phyloP scores from a whole-genome alignment of 1,140 invertebrate genomes.

The Lethrus apterus region DNA sequence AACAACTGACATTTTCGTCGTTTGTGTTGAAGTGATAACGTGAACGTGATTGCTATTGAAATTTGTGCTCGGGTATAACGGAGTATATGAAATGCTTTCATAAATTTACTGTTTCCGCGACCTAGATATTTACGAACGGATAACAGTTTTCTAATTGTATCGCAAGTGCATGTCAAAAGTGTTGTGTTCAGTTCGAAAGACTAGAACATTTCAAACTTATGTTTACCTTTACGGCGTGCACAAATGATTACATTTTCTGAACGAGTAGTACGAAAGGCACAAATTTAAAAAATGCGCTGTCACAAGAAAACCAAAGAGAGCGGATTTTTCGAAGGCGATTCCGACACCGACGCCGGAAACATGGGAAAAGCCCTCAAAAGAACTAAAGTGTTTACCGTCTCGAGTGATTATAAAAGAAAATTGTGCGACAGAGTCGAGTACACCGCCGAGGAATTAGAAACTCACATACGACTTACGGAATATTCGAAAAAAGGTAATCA shows the following conservation, averaged over 20 bases:
- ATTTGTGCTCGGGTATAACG: slow-evolving; percentile 1
- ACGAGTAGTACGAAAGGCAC: slow-evolving; percentile 5
- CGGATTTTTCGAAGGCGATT: slow-evolving; percentile 41
- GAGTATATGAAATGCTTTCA: no score
- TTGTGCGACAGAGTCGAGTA: slow-evolving; percentile 26
- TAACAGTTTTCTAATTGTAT: slow-evolving; percentile 9
- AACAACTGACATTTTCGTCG: no score
- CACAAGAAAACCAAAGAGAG: slow-evolving; percentile 43
- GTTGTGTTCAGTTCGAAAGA: slow-evolving; percentile 6
- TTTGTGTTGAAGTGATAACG: no score
- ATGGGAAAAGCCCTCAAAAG: slow-evolving; percentile 40
- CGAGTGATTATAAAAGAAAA: slow-evolving; percentile 27
- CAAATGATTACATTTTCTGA: slow-evolving; percentile 12
- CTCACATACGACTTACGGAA: slow-evolving; percentile 27
- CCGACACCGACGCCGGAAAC: slow-evolving; percentile 32
- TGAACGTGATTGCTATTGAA: not conserved
- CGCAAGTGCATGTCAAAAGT: no score
- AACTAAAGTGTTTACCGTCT: slow-evolving; percentile 37
- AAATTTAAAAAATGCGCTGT: slow-evolving; percentile 30
- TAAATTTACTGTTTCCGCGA: slow-evolving; percentile 4
- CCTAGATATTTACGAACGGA: slow-evolving; percentile 1
- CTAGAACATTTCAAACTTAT: slow-evolving; percentile 7
- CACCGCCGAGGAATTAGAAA: slow-evolving; percentile 33
- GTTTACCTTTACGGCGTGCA: slow-evolving; percentile 4
- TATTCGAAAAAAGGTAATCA: slow-evolving; percentile 32